phyloP scores from a whole-genome alignment of 1,140 invertebrate species.

The Drosophila equinoxialis region DNA sequence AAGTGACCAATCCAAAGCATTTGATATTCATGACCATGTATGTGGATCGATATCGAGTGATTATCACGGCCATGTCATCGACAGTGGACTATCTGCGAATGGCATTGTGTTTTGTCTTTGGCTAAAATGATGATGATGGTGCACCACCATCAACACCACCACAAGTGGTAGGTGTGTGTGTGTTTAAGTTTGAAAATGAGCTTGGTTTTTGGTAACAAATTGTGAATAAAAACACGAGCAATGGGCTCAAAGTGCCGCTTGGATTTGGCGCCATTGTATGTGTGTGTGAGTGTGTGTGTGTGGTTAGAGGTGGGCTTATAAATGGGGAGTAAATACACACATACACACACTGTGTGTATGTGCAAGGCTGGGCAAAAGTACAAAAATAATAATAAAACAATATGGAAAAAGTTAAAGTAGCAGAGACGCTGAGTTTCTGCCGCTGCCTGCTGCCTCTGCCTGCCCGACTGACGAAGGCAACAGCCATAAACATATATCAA shows the following conservation, averaged over 20 bases:
- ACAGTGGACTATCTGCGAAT: conserved; percentile 66
- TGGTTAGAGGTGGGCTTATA: conserved; percentile 56
- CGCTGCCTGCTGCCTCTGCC: too few relatives aligned
- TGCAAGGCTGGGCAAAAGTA: conserved; percentile 32
- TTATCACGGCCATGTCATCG: conserved; percentile 65
- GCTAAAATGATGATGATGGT: conserved; percentile 16
- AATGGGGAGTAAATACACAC: conserved; percentile 27
- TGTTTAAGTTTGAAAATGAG: too few relatives aligned
- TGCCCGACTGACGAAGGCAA: conserved; percentile 57
- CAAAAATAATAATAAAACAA: conserved; percentile 44
- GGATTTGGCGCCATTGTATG: conserved; percentile 61
- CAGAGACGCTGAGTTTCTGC: conserved; percentile 53
- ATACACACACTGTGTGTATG: neutral
- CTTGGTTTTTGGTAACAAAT: too few relatives aligned
- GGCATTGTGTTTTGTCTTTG: conserved; percentile 54
- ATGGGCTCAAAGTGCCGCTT: conserved; percentile 52
- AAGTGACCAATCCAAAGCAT: conserved; percentile 60
- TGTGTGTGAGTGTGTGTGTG: conserved; percentile 5
- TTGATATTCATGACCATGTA: conserved; percentile 63
- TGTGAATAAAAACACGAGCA: too few relatives aligned
- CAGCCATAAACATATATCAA: conserved; percentile 79
- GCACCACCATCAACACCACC: too few relatives aligned
- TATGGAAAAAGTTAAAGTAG: conserved; percentile 76
- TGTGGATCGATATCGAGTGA: conserved; percentile 59
- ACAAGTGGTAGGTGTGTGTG: neutral